Base-by-base conservation (phyloP, 2,113 vertebrate genomes). In the Apteryx owenii region DNA sequence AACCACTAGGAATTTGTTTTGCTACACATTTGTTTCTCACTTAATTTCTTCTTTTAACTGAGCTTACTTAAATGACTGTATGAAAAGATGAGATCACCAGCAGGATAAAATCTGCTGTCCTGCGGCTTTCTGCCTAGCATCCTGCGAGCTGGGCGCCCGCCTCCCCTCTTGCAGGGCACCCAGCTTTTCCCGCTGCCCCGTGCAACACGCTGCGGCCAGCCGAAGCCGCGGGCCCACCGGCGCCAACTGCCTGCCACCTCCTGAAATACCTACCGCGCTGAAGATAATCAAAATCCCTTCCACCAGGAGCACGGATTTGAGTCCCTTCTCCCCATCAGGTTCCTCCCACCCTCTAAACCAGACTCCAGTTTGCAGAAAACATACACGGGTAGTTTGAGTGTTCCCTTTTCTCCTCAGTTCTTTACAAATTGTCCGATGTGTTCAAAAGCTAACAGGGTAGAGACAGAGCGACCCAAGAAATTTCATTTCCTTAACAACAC, bases 181-280 rank as follows among this genome's bases (percentile, higher is more conserved):
- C 4, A 3, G 1, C 28, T 51, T 51, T n/a, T 29, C 65, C 40
- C 36, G 25, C 22, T 18, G 44, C 36, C 23, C 28, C 28, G 46
- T 0, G 7, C 10, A 13, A 60, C 1, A 1, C 5, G 0, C 56
- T 18, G 61, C 9, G 42, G 13, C 8, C 44, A 46, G 0, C 36
- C 36, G 54, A 65, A 87, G 25, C 16, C 61, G 68, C 50, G n/a
- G 16, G 28, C 1, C 9, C 6, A 0, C 44, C 58, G 69, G 11
- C 4, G 16, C 54, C 71, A 48, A 62, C 42, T 42, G 13, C 40
- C 65, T 81, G 38, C 54, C 44, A 38, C 70, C 12, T 68, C 80
- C 9, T 46, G 5, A 50, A 90, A 90, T 20, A 72, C 31, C 46
- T 48, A 60, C 61, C 56, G 68, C 9, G 21, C 60, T 8, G 48